A percentile compares a stretch with the other conserved stretches of the same genome.
phyloP scores from a whole-genome alignment of 2,113 vertebrate species.

The Sarotherodon lohbergeri region DNA sequence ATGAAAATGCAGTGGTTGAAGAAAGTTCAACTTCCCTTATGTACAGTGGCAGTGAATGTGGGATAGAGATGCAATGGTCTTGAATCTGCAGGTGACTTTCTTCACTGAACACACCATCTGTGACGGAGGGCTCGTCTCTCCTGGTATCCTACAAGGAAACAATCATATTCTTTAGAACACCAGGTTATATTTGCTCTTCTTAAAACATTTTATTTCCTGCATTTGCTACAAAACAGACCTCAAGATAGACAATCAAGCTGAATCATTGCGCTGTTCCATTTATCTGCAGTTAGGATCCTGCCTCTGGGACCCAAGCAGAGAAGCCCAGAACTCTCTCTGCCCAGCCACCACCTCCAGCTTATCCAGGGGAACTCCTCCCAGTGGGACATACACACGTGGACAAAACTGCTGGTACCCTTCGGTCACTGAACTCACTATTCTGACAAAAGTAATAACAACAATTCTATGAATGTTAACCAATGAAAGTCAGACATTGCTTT shows the following conservation, averaged over 20 bases:
- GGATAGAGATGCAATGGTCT: not conserved
- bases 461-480: rapidly evolving
- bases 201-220: not conserved
- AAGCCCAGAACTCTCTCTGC: not conserved
- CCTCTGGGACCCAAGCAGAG: not conserved
- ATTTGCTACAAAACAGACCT: not conserved
- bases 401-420: not conserved
- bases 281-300: not conserved
- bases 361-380: not conserved
- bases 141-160: not conserved
- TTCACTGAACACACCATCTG: not conserved
- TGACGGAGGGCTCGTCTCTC: rapidly evolving
- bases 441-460: not conserved
- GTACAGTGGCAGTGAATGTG: not conserved
- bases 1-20: not conserved
- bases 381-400: rapidly evolving
- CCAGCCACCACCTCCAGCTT: not conserved
- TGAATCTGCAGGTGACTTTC: rapidly evolving
- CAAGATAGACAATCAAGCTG: not conserved
- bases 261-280: not conserved
- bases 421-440: not conserved
- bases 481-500: not conserved
- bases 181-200: rapidly evolving
- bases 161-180: not conserved
- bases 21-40: not conserved